These are phyloP conservation scores for Hydropsyche betteni DNA, from an alignment of 2,888 invertebrate species.

Conservation along the genomic window DNA sequence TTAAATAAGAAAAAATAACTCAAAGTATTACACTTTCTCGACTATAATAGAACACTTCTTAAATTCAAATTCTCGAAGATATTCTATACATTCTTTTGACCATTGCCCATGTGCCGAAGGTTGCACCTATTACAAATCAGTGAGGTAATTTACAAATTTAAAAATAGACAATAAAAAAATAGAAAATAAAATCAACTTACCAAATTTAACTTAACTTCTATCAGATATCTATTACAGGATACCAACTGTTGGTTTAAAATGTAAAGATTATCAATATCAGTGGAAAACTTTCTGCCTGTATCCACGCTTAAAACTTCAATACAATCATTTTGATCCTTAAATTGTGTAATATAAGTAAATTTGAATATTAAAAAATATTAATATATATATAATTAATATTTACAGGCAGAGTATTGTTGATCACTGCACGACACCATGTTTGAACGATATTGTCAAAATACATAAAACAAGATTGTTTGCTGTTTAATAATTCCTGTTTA, in stretches of 20 bases:
- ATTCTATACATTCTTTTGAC: not conserved
- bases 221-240: constrained; percentile 10
- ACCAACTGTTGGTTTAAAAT: constrained; percentile 13
- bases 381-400: not conserved
- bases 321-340: not conserved
- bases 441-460: not conserved
- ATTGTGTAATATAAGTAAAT: too few relatives aligned
- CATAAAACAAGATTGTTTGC: not conserved
- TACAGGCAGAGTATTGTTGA: not conserved
- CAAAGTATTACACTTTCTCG: not conserved
- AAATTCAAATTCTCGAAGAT: not conserved
- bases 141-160: constrained; percentile 1
- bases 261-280: not conserved
- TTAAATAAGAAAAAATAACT: too few relatives aligned
- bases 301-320: constrained; percentile 33
- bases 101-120: not conserved
- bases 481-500: not conserved
- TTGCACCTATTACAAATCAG: not conserved
- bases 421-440: not conserved
- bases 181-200: constrained; percentile 22
- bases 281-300: not conserved
- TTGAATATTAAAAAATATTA: too few relatives aligned
- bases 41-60: not conserved
- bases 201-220: constrained; percentile 31
- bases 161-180: too few relatives aligned